Evolutionary conservation across 2,888 invertebrate genomes (phyloP).

Genomic region (Torymus tubicola): DNA sequence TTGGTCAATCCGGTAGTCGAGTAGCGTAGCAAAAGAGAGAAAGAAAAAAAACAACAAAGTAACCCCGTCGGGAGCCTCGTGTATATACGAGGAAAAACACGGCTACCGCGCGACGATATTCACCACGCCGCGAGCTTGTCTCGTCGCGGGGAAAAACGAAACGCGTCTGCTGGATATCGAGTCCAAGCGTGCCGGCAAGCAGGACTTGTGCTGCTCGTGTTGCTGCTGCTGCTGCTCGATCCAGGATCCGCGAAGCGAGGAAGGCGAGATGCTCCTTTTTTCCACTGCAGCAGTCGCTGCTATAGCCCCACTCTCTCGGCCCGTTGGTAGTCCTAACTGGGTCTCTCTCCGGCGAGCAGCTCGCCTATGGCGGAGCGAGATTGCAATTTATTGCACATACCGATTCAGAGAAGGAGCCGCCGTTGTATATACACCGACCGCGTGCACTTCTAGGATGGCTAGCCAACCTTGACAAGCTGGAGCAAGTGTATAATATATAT

Average conservation of each 20-base stretch:
- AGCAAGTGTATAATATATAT: neutral
- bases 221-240: slow-evolving; percentile 8
- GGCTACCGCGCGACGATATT: neutral
- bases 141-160: neutral
- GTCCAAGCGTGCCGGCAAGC: slow-evolving; percentile 4
- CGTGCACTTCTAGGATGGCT: slow-evolving; percentile 36
- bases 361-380: neutral
- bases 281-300: slow-evolving; percentile 23
- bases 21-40: neutral
- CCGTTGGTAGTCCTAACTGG: slow-evolving; percentile 36
- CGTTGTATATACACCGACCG: neutral
- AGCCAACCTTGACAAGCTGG: slow-evolving; percentile 41
- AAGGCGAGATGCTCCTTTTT: slow-evolving; percentile 39
- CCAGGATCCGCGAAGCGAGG: slow-evolving; percentile 42
- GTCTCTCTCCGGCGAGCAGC: slow-evolving; percentile 39
- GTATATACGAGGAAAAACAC: neutral
- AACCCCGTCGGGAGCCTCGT: neutral
- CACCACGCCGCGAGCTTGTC: neutral
- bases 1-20: neutral
- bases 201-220: neutral
- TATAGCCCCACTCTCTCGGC: slow-evolving; percentile 4
- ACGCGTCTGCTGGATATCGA: slow-evolving; percentile 3
- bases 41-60: too few relatives aligned
- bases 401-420: slow-evolving; percentile 35
- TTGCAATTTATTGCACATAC: slow-evolving; percentile 43